phyloP scores from a whole-genome alignment of 1,140 invertebrate species.

The Trachymyrmex septentrionalis region DNA sequence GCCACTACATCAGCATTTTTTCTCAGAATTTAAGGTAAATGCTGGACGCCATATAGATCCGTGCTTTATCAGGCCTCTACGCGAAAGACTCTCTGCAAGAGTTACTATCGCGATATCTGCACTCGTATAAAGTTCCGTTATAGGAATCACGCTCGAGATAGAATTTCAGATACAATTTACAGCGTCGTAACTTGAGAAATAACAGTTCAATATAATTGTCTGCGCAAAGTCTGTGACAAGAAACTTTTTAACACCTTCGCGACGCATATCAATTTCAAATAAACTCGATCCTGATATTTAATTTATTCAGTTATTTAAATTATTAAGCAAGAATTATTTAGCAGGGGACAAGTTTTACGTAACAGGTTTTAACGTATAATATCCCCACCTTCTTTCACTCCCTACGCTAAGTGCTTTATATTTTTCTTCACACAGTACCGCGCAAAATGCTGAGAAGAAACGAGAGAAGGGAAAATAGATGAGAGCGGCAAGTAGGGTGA shows the following conservation, averaged over 20 bases:
- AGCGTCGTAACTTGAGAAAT: neutral
- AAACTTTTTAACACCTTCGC: neutral
- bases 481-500: constrained; percentile 60
- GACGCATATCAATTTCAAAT: neutral
- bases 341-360: neutral
- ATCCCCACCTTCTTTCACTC: neutral
- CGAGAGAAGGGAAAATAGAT: constrained; percentile 70
- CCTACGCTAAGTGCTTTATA: constrained; percentile 31
- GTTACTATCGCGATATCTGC: neutral
- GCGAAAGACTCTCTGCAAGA: neutral
- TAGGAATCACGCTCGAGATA: neutral
- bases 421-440: constrained; percentile 27
- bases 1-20: constrained; percentile 34
- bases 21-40: constrained; percentile 22
- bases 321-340: constrained; percentile 4
- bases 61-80: constrained; percentile 21
- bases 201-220: neutral
- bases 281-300: neutral
- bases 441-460: neutral
- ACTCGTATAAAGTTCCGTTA: neutral
- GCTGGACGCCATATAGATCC: constrained; percentile 4
- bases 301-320: constrained; percentile 2
- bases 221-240: neutral
- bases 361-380: neutral
- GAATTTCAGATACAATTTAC: neutral